Percentiles rank a stretch among this genome's conserved stretches.
These are phyloP conservation scores for Drosophila meridionalis DNA, from an alignment of 2,888 invertebrate genomes.

Conservation along the genomic window DNA sequence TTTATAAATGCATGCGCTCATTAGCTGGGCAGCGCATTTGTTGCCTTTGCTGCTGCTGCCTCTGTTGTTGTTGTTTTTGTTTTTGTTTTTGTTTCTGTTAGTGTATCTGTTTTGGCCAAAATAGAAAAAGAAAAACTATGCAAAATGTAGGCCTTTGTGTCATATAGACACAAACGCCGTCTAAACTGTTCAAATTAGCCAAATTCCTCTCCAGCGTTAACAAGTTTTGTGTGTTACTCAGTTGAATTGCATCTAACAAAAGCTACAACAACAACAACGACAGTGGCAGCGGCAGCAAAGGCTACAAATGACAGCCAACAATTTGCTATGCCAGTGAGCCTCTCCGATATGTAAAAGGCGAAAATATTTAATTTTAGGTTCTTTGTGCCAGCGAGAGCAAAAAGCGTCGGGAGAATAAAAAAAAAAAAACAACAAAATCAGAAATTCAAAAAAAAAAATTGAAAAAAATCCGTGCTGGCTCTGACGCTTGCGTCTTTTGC, in stretches of 20 bases:
- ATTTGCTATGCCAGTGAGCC: slow-evolving; percentile 66
- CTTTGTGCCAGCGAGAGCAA: slow-evolving; percentile 65
- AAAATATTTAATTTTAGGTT: slow-evolving; percentile 81
- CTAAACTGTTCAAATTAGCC: slow-evolving; percentile 32
- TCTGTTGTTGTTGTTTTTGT: slow-evolving; percentile 9
- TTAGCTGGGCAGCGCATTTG: slow-evolving; percentile 55
- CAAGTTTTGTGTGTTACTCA: slow-evolving; percentile 20
- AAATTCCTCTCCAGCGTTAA: slow-evolving; percentile 27
- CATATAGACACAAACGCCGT: slow-evolving; percentile 51
- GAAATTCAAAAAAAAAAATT: slow-evolving; percentile 20
- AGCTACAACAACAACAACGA: slow-evolving; percentile 21
- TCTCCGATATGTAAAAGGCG: slow-evolving; percentile 78
- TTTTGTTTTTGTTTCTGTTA: slow-evolving; percentile 2
- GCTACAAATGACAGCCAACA: slow-evolving; percentile 37
- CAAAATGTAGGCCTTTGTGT: slow-evolving; percentile 72
- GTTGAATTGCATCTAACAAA: slow-evolving; percentile 27
- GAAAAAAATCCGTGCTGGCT: slow-evolving; percentile 39
- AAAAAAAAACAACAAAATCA: slow-evolving; percentile 22
- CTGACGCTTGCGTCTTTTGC: slow-evolving; percentile 58
- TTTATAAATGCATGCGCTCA: slow-evolving; percentile 78
- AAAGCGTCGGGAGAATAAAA: slow-evolving; percentile 46
- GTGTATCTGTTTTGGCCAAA: slow-evolving; percentile 41
- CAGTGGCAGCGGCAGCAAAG: slow-evolving; percentile 21
- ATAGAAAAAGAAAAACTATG: slow-evolving; percentile 11
- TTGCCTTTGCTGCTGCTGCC: slow-evolving; percentile 19